Evolutionary conservation across 2,797 vertebrate species (phyloP).

Genomic region (Phrynocephalus guinanensis): DNA sequence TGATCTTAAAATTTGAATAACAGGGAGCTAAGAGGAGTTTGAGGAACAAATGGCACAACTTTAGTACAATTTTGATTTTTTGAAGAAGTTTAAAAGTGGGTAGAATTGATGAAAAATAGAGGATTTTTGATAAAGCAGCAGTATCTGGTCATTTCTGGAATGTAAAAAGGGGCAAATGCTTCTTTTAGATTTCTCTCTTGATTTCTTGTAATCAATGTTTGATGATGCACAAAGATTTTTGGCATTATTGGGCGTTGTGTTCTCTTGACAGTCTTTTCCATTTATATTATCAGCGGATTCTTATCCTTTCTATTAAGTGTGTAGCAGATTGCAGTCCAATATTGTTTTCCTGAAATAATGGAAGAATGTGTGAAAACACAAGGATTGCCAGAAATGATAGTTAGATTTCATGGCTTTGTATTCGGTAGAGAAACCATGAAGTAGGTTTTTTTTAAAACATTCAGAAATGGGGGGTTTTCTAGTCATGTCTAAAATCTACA

Average conservation of each 20-base stretch:
- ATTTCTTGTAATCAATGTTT: neutral
- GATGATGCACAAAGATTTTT: neutral
- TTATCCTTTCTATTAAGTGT: neutral
- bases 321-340: neutral
- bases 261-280: neutral
- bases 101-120: neutral
- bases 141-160: neutral
- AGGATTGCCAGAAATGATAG: neutral
- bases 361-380: conserved; percentile 4
- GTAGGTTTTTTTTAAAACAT: neutral
- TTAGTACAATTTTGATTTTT: neutral
- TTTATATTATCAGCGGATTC: neutral
- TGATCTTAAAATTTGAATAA: neutral
- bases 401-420: neutral
- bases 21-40: neutral
- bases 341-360: conserved; percentile 2
- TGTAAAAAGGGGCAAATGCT: neutral
- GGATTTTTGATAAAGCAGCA: neutral
- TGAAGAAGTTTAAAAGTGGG: no score
- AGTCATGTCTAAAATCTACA: neutral
- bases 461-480: neutral
- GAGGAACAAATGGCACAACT: neutral
- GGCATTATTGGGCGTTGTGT: neutral
- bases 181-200: neutral
- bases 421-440: neutral